Evolutionary conservation across 2,113 vertebrate genomes (phyloP).

Genomic region (Rhinichthys klamathensis): DNA sequence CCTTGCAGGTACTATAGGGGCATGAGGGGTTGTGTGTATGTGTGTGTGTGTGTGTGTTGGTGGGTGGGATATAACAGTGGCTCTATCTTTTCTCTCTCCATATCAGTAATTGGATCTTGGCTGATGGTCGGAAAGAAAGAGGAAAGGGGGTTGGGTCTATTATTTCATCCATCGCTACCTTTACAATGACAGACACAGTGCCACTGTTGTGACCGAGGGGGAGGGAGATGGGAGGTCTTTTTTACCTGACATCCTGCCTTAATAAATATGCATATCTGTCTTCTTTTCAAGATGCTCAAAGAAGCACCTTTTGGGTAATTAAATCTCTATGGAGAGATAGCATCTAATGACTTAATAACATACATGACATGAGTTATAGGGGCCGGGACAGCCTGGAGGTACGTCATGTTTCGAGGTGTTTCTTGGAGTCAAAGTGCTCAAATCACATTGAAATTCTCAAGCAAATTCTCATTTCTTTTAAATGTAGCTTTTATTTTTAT

Average conservation of each 20-base stretch:
- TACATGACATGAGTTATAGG: slow-evolving; percentile 67
- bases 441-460: background rate
- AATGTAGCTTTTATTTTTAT: too few relatives aligned
- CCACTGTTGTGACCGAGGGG: slow-evolving; percentile 70
- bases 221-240: slow-evolving; percentile 24
- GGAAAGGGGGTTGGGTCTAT: slow-evolving; percentile 50
- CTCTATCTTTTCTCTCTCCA: slow-evolving; percentile 69
- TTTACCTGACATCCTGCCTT: slow-evolving; percentile 55
- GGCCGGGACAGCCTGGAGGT: slow-evolving; percentile 41
- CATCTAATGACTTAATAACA: slow-evolving; percentile 77
- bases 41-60: slow-evolving; percentile 50
- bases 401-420: background rate
- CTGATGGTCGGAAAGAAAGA: slow-evolving; percentile 65
- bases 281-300: slow-evolving; percentile 59
- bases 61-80: slow-evolving; percentile 61
- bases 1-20: slow-evolving; percentile 11
- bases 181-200: slow-evolving; percentile 69
- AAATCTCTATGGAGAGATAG: slow-evolving; percentile 69
- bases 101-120: slow-evolving; percentile 76
- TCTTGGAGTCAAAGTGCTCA: background rate
- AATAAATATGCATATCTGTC: slow-evolving; percentile 70
- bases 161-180: slow-evolving; percentile 61
- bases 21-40: slow-evolving; percentile 35
- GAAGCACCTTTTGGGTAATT: slow-evolving; percentile 70
- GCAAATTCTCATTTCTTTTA: too few relatives aligned